These are phyloP conservation scores for Micromys minutus DNA, from an alignment of 2,113 vertebrate genomes.

Conservation along the genomic window DNA sequence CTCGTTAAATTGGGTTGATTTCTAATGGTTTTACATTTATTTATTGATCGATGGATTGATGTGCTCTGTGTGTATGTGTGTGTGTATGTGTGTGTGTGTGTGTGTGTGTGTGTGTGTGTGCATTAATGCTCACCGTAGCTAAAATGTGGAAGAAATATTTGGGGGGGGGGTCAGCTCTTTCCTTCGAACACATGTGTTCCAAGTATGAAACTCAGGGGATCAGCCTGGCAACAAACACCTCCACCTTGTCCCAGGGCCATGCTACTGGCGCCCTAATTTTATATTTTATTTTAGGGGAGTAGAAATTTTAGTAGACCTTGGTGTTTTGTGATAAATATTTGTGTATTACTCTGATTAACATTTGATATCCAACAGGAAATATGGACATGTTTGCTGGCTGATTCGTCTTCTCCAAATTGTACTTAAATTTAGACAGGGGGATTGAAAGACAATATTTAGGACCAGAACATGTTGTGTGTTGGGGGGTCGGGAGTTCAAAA, in stretches of 20 bases:
- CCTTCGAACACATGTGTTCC: background rate
- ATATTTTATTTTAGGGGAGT: background rate
- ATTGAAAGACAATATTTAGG: background rate
- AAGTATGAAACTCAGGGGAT: background rate
- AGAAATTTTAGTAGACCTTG: background rate
- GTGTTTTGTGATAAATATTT: background rate
- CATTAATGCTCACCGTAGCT: background rate
- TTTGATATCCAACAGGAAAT: conserved; percentile 33
- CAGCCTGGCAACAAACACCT: background rate
- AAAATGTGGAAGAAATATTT: background rate
- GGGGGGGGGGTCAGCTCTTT: background rate
- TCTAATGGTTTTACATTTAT: background rate
- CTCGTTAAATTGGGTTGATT: background rate
- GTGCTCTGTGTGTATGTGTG: background rate
- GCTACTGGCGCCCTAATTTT: background rate
- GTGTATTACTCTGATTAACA: background rate
- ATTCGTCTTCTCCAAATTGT: background rate
- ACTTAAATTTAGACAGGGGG: conserved; percentile 6
- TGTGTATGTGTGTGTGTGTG: background rate
- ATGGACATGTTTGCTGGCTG: background rate
- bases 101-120: background rate
- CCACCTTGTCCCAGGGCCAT: background rate
- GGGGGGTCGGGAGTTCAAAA: background rate
- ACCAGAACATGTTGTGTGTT: background rate
- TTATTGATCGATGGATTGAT: background rate